Evolutionary conservation across 1,140 invertebrate genomes (phyloP).

Genomic region (Dendroctonus ponderosae): DNA sequence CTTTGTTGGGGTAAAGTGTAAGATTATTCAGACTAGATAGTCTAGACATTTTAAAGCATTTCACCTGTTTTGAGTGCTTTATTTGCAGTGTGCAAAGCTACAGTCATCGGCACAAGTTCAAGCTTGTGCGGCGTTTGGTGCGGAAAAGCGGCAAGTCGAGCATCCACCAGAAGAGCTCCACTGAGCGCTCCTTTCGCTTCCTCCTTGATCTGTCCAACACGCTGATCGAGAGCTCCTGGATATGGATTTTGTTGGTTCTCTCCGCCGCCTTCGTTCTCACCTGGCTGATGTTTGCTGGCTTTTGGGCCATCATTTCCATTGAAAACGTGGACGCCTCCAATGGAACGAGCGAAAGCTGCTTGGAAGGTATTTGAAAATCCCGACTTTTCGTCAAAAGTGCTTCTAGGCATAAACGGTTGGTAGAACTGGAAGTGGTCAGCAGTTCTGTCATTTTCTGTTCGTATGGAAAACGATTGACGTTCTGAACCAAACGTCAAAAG

Average conservation of each 20-base stretch:
- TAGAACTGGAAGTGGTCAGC: no score
- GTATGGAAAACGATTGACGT: no score
- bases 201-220: constrained; percentile 59
- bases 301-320: constrained; percentile 43
- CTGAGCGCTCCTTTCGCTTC: constrained; percentile 19
- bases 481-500: no score
- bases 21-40: background rate
- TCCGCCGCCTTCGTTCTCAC: constrained; percentile 38
- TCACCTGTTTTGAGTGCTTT: background rate
- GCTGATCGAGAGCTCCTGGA: constrained; percentile 62
- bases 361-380: constrained; percentile 19
- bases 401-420: no score
- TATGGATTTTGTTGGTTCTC: constrained; percentile 58
- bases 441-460: no score
- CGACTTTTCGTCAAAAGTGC: no score
- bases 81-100: constrained; percentile 32
- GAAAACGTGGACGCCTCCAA: constrained; percentile 40
- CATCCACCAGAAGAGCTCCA: constrained; percentile 26
- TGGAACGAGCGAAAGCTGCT: constrained; percentile 33
- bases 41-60: background rate
- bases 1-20: background rate
- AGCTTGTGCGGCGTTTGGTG: constrained; percentile 28
- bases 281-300: constrained; percentile 43
- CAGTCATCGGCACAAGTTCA: constrained; percentile 12
- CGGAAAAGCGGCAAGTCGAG: constrained; percentile 36